Evolutionary conservation across 2,888 invertebrate species (phyloP).

Genomic region (Ormyrus labotus): DNA sequence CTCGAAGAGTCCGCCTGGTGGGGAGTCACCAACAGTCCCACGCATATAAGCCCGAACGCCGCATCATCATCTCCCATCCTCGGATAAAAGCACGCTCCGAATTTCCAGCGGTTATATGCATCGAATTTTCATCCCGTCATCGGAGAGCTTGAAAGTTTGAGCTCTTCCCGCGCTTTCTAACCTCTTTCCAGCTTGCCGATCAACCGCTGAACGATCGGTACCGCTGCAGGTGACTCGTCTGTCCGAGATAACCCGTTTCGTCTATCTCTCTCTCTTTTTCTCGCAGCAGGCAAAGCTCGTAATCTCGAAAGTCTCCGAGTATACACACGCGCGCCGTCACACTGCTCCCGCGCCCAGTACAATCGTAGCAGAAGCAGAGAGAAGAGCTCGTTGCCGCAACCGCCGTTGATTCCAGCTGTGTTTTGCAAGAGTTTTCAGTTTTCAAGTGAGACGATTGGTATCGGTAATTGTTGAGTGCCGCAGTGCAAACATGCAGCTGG

Average conservation of each 20-base stretch:
- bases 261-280: not conserved
- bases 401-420: slow-evolving; percentile 41
- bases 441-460: not conserved
- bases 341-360: not conserved
- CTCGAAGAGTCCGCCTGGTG: not conserved
- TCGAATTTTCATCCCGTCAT: too few species aligned
- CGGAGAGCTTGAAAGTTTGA: not conserved
- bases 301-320: slow-evolving; percentile 39
- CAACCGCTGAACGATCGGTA: too few species aligned
- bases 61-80: too few species aligned
- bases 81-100: too few species aligned
- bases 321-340: not conserved
- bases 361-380: slow-evolving; percentile 6
- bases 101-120: too few species aligned
- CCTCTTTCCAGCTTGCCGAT: too few species aligned
- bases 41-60: not conserved
- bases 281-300: not conserved
- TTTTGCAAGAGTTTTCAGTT: not conserved
- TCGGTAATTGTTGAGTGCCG: not conserved
- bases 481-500: slow-evolving; percentile 68
- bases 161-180: not conserved
- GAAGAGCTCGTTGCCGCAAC: slow-evolving; percentile 9
- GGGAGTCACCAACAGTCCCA: not conserved
- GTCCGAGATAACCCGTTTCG: not conserved
- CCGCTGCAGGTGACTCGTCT: not conserved